These are phyloP conservation scores for Siniperca knerii DNA, from an alignment of 2,113 vertebrate genomes.

Conservation along the genomic window DNA sequence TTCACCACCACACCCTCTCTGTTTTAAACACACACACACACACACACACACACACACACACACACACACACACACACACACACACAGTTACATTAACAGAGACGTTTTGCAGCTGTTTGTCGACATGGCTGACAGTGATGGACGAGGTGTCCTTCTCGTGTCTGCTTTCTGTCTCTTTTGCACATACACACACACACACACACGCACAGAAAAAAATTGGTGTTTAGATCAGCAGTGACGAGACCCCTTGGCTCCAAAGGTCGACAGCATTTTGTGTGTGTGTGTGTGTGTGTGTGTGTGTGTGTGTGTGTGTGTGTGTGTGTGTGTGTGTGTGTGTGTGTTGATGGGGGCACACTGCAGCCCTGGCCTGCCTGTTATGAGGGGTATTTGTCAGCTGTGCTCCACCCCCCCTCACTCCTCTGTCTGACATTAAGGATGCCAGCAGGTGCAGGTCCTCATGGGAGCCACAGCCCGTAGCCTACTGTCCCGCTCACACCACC, in stretches of 20 bases:
- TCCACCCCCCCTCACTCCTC: slow-evolving; percentile 25
- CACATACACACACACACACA: slow-evolving; percentile 52
- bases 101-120: slow-evolving; percentile 86
- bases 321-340: slow-evolving; percentile 20
- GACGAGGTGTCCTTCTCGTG: slow-evolving; percentile 82
- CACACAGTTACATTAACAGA: slow-evolving; percentile 77
- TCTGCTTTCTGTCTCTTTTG: slow-evolving; percentile 83
- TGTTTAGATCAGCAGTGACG: slow-evolving; percentile 68
- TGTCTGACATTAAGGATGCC: slow-evolving; percentile 77
- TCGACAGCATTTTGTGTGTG: slow-evolving; percentile 39
- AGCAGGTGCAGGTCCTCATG: slow-evolving; percentile 81
- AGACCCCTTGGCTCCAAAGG: slow-evolving; percentile 63
- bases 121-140: slow-evolving; percentile 83
- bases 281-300: slow-evolving; percentile 36
- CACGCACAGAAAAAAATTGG: slow-evolving; percentile 47
- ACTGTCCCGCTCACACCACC: slow-evolving; percentile 39
- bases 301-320: slow-evolving; percentile 22
- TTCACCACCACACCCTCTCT: slow-evolving; percentile 30
- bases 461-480: slow-evolving; percentile 34
- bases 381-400: slow-evolving; percentile 82
- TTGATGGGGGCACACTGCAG: slow-evolving; percentile 46
- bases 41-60: slow-evolving; percentile 55
- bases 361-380: slow-evolving; percentile 60
- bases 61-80: slow-evolving; percentile 55
- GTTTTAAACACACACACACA: slow-evolving; percentile 42